Percentiles rank a stretch among this genome's conserved stretches.
phyloP scores from a whole-genome alignment of 1,140 invertebrate species.

The Drosophila sproati region DNA sequence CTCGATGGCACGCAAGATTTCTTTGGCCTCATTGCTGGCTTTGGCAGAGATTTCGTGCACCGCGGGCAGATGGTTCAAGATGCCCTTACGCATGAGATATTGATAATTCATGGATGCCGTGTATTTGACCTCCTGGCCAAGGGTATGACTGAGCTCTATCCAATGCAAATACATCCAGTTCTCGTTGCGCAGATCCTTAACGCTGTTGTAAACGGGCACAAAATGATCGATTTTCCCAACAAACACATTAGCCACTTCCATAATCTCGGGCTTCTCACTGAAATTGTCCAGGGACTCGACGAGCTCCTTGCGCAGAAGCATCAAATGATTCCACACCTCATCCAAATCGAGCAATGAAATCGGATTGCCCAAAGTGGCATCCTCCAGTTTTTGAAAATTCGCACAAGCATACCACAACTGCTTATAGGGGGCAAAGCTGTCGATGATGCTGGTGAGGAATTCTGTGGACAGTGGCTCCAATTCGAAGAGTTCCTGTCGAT shows the following conservation, averaged over 20 bases:
- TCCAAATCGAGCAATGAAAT: slow-evolving; percentile 65
- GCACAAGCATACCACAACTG: slow-evolving; percentile 72
- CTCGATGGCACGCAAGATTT: slow-evolving; percentile 56
- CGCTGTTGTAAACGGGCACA: slow-evolving; percentile 63
- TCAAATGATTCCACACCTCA: slow-evolving; percentile 60
- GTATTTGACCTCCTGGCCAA: slow-evolving; percentile 74
- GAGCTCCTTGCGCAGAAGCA: slow-evolving; percentile 51
- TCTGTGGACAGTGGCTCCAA: slow-evolving; percentile 69
- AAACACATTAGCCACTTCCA: slow-evolving; percentile 65
- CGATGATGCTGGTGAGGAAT: slow-evolving; percentile 67
- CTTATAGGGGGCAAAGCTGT: slow-evolving; percentile 69
- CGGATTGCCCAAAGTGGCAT: slow-evolving; percentile 78
- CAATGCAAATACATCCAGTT: slow-evolving; percentile 81
- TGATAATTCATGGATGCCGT: slow-evolving; percentile 66
- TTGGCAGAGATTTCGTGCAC: slow-evolving; percentile 66
- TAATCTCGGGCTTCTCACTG: slow-evolving; percentile 70
- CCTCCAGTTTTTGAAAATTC: slow-evolving; percentile 75
- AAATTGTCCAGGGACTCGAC: slow-evolving; percentile 53
- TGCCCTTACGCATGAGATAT: slow-evolving; percentile 72
- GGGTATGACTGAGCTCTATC: slow-evolving; percentile 56
- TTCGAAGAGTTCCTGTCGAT: slow-evolving; percentile 73
- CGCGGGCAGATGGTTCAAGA: slow-evolving; percentile 62
- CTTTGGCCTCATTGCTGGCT: slow-evolving; percentile 72
- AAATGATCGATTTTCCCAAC: slow-evolving; percentile 64
- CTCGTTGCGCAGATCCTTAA: slow-evolving; percentile 74